Evolutionary conservation across 2,113 vertebrate species (phyloP).

Genomic region (Silurus asotus): DNA sequence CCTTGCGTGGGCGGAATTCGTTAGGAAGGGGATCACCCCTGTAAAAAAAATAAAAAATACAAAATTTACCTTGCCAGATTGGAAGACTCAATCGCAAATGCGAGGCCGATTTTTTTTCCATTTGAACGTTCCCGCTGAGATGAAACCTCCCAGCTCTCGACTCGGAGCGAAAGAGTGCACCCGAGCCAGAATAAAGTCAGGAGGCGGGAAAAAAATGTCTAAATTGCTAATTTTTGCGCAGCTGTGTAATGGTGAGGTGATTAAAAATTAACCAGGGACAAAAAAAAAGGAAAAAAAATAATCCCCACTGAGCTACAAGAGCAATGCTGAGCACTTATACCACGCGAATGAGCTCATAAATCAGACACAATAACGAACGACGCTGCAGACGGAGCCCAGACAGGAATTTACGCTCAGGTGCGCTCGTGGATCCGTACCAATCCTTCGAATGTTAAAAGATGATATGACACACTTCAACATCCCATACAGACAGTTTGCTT

Average conservation of each 20-base stretch:
- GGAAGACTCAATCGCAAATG: background rate
- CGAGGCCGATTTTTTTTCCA: background rate
- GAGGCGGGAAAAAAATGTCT: constrained; percentile 15
- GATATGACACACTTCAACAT: background rate
- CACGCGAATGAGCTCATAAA: constrained; percentile 9
- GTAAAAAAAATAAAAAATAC: background rate
- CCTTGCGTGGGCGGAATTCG: background rate
- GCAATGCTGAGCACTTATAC: constrained; percentile 14
- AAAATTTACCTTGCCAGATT: background rate
- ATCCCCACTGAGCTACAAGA: constrained; percentile 25
- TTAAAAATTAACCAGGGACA: constrained; percentile 28
- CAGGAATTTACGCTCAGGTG: background rate
- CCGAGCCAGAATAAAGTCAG: background rate
- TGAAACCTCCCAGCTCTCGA: background rate
- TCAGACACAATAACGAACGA: background rate
- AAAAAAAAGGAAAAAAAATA: background rate
- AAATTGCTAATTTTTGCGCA: constrained; percentile 37
- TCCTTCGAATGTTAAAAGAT: background rate
- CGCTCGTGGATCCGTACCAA: background rate
- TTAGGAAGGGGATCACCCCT: background rate
- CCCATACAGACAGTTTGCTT: too few relatives aligned
- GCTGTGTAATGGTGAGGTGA: constrained; percentile 8
- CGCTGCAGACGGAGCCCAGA: background rate
- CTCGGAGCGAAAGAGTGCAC: background rate
- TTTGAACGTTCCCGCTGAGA: background rate